These are phyloP conservation scores for Drosophila nigrodunni DNA, from an alignment of 1,140 invertebrate genomes.

Conservation along the genomic window DNA sequence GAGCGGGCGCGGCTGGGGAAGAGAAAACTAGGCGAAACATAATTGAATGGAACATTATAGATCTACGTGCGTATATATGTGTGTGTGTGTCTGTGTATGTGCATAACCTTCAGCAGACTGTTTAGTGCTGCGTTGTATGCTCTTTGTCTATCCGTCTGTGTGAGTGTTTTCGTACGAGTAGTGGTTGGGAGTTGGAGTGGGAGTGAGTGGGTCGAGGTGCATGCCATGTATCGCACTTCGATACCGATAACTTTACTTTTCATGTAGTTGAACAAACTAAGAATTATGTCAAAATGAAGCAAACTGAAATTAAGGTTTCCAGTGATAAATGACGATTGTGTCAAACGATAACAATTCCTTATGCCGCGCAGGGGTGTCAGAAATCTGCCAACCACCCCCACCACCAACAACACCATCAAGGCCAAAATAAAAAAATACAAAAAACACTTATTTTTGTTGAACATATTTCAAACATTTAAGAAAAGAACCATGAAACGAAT, in stretches of 20 bases:
- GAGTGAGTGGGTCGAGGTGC: neutral
- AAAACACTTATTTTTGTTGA: constrained; percentile 74
- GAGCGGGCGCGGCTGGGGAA: no score
- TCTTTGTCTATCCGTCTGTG: neutral
- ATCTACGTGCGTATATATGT: no score
- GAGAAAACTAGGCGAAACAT: constrained; percentile 20
- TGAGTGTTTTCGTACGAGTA: no score
- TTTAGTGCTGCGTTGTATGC: constrained; percentile 11
- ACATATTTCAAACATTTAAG: constrained; percentile 78
- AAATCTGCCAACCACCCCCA: constrained; percentile 2
- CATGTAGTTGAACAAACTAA: neutral
- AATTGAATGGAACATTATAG: constrained; percentile 51
- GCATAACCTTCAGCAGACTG: constrained; percentile 43
- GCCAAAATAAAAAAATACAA: constrained; percentile 7
- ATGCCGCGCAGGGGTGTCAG: constrained; percentile 16
- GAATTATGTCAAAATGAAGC: neutral
- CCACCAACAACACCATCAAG: constrained; percentile 4
- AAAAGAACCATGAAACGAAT: constrained; percentile 78
- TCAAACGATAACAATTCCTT: constrained; percentile 19
- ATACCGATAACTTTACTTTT: constrained; percentile 24
- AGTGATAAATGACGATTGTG: constrained; percentile 48
- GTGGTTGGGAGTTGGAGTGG: neutral
- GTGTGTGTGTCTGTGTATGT: neutral
- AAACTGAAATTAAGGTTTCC: constrained; percentile 27
- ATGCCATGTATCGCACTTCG: neutral